Percentiles rank a stretch among this genome's conserved stretches.
Conservation (phyloP, 2,113 vertebrate genomes). For the Coreoperca whiteheadi region DNA sequence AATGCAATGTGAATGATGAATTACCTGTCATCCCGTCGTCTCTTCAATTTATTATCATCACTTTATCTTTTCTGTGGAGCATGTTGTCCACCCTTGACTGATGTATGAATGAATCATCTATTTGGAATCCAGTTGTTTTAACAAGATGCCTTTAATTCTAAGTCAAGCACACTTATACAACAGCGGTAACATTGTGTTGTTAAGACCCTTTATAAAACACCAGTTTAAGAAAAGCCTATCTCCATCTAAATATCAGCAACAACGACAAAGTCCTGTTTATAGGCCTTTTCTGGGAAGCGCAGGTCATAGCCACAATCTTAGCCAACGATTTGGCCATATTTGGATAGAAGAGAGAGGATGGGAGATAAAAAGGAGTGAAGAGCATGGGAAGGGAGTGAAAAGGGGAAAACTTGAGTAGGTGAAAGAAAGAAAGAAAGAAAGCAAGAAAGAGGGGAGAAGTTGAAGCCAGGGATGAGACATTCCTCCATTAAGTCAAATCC, state of each 20-base stretch:
- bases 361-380: conserved; percentile 12
- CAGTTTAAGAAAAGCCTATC: not conserved
- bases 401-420: not conserved
- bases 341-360: conserved; percentile 36
- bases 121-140: conserved; percentile 55
- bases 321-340: conserved; percentile 42
- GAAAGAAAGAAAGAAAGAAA: not conserved
- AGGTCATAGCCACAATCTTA: not conserved
- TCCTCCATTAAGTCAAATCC: not conserved
- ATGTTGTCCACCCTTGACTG: conserved; percentile 21
- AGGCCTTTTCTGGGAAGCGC: conserved; percentile 23
- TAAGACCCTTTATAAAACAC: not conserved
- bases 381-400: not conserved
- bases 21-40: conserved; percentile 4
- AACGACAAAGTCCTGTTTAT: conserved; percentile 42
- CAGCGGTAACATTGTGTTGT: not conserved
- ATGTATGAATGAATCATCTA: conserved; percentile 23
- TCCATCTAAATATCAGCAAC: conserved; percentile 18
- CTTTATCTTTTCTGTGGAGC: conserved; percentile 41
- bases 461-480: conserved; percentile 8
- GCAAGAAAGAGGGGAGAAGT: not conserved
- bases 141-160: conserved; percentile 38
- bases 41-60: conserved; percentile 7
- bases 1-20: conserved; percentile 29
- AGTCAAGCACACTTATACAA: conserved; percentile 18